Conservation (phyloP, 2,113 vertebrate genomes). For the Micromys minutus region DNA sequence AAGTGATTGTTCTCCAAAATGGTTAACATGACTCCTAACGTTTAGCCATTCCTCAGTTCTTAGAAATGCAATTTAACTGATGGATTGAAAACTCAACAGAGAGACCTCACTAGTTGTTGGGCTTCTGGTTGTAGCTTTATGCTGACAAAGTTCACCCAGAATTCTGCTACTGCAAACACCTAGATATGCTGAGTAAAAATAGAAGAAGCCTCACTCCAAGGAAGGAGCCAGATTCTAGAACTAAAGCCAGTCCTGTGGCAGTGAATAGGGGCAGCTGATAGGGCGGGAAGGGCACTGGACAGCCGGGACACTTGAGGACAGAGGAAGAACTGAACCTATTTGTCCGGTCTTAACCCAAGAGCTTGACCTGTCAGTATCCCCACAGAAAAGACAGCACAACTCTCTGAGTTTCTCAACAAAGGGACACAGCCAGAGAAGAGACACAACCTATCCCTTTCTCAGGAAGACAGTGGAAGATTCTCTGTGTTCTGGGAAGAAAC, state of each 20-base stretch:
- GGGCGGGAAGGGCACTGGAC: too few relatives aligned
- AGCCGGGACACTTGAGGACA: background rate
- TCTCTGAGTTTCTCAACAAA: background rate
- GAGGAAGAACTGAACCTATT: background rate
- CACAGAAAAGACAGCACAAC: background rate
- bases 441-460: background rate
- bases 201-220: background rate
- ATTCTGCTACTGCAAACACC: background rate
- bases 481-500: background rate
- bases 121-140: background rate
- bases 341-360: background rate
- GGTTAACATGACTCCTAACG: background rate
- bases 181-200: background rate
- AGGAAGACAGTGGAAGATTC: background rate
- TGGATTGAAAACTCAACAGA: background rate
- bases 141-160: background rate
- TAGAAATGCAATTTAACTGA: conserved; percentile 3
- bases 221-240: background rate
- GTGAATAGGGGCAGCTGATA: background rate
- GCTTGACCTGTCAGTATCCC: too few relatives aligned
- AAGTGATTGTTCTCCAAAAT: background rate
- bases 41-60: background rate
- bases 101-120: background rate
- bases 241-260: background rate
- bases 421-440: background rate